These are phyloP conservation scores for Passerculus sandwichensis DNA, from an alignment of 2,797 vertebrate genomes.

Conservation along the genomic window DNA sequence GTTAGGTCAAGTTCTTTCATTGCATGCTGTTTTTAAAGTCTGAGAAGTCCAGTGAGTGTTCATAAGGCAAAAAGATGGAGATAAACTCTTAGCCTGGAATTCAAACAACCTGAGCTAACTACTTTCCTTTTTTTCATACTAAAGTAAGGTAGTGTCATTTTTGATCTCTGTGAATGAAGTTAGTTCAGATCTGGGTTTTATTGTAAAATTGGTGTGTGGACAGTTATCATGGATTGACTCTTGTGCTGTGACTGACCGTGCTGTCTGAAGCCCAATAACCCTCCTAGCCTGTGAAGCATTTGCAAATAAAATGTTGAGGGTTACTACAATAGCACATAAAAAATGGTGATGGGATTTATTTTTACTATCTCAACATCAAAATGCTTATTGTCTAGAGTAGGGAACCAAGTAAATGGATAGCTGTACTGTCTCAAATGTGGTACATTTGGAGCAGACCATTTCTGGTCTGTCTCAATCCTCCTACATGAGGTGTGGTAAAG, in stretches of 20 bases:
- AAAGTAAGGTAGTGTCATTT: background rate
- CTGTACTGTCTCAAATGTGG: background rate
- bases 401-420: background rate
- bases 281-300: background rate
- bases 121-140: background rate
- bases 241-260: background rate
- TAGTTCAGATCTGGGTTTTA: background rate
- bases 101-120: background rate
- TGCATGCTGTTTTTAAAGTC: background rate
- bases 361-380: background rate
- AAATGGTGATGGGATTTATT: fast-evolving
- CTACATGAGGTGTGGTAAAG: background rate
- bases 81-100: background rate
- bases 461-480: background rate
- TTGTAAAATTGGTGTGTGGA: background rate
- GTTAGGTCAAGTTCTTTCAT: background rate
- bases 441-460: background rate
- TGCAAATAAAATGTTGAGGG: background rate
- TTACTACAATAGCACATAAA: background rate
- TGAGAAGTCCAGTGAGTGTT: background rate
- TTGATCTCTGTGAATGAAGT: background rate
- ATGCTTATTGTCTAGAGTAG: background rate
- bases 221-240: background rate
- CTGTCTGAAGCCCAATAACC: background rate
- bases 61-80: background rate